A percentile compares a stretch with the other conserved stretches of the same genome.
Evolutionary conservation across 2,888 invertebrate species (phyloP).

Genomic region (Epistrophe grossulariae): DNA sequence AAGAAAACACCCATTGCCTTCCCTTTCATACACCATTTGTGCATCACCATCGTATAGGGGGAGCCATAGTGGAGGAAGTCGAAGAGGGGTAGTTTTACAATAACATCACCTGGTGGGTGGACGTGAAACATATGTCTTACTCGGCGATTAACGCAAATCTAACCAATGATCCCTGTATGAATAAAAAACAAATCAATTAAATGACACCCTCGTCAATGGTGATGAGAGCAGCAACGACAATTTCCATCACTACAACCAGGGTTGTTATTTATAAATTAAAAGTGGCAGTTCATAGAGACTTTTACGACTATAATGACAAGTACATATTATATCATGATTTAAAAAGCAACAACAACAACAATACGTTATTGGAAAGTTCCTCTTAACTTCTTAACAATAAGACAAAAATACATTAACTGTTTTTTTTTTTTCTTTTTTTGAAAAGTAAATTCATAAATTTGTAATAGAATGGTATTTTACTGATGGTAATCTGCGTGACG

Average conservation of each 20-base stretch:
- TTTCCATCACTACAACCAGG: conserved; percentile 1
- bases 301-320: too few relatives aligned
- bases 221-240: conserved; percentile 62
- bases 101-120: conserved; percentile 74
- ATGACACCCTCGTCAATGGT: conserved; percentile 71
- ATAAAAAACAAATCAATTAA: conserved; percentile 84
- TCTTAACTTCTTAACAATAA: too few relatives aligned
- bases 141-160: conserved; percentile 80
- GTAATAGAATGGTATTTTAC: too few relatives aligned
- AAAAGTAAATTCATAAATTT: too few relatives aligned
- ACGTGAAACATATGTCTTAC: conserved; percentile 75
- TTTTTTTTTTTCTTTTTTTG: too few relatives aligned
- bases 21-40: neutral
- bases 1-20: conserved; percentile 39
- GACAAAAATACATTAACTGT: too few relatives aligned
- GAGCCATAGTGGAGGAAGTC: neutral
- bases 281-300: too few relatives aligned
- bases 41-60: neutral
- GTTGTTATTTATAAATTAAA: conserved; percentile 1
- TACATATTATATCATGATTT: too few relatives aligned
- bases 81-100: conserved; percentile 56
- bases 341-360: too few relatives aligned
- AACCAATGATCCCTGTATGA: conserved; percentile 81
- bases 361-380: too few relatives aligned
- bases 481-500: too few relatives aligned